Evolutionary conservation across 2,113 vertebrate species (phyloP).

Genomic region (Daboia siamensis): DNA sequence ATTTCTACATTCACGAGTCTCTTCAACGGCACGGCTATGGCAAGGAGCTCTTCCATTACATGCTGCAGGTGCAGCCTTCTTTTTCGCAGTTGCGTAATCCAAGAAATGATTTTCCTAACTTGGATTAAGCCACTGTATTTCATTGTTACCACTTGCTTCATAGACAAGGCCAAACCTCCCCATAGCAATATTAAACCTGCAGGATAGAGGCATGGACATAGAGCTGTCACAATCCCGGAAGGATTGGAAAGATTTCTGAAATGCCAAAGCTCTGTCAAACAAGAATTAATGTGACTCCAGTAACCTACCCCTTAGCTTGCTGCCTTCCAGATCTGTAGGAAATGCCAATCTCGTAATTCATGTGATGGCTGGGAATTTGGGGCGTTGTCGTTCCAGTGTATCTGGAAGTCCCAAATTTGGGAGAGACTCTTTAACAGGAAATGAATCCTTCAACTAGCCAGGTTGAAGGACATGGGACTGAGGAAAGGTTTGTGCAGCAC

Average conservation of each 20-base stretch:
- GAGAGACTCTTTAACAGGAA: background rate
- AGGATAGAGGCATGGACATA: background rate
- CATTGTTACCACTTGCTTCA: background rate
- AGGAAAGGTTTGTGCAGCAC: background rate
- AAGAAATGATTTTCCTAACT: background rate
- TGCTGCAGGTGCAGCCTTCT: constrained; percentile 76
- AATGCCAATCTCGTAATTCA: background rate
- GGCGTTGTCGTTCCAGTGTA: background rate
- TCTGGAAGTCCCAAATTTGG: background rate
- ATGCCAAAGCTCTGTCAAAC: background rate
- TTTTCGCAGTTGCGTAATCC: background rate
- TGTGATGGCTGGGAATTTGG: background rate
- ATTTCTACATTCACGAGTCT: constrained; percentile 85
- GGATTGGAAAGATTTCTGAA: background rate
- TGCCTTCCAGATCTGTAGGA: background rate
- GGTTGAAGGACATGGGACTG: background rate
- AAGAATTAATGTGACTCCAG: background rate
- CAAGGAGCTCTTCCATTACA: constrained; percentile 81
- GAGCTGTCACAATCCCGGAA: background rate
- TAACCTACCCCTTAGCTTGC: background rate
- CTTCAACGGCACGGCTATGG: constrained; percentile 86
- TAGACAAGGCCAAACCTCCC: background rate
- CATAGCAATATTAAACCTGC: background rate
- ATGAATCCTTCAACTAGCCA: background rate
- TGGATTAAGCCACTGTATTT: background rate